These are phyloP conservation scores for Sympetrum striolatum DNA, from an alignment of 2,888 invertebrate genomes.

Conservation along the genomic window DNA sequence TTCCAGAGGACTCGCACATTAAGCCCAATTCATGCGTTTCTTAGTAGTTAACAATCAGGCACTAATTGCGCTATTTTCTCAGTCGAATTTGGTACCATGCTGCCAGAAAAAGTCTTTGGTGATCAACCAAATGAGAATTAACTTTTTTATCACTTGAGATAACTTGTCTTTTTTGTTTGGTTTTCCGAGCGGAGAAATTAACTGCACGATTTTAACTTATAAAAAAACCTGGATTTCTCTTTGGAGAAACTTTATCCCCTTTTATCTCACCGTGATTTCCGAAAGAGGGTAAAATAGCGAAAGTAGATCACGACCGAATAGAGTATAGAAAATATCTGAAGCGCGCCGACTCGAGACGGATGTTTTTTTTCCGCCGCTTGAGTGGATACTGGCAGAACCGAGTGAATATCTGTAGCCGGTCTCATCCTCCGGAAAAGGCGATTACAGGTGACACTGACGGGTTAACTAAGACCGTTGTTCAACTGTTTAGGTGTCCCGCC, in stretches of 20 bases:
- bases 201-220: background rate
- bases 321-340: background rate
- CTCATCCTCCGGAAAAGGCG: background rate
- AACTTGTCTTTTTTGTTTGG: background rate
- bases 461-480: background rate
- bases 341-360: background rate
- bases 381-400: background rate
- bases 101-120: no score
- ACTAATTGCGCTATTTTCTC: no score
- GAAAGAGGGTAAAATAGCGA: background rate
- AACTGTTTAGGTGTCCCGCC: background rate
- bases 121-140: no score
- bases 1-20: no score
- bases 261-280: background rate
- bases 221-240: background rate
- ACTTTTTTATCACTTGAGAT: background rate
- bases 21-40: no score
- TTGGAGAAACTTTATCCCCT: background rate
- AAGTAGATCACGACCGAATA: background rate
- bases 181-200: background rate
- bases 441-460: constrained; percentile 1
- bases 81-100: no score
- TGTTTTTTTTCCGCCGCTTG: background rate
- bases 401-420: background rate
- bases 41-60: no score